phyloP scores from a whole-genome alignment of 2,113 vertebrate genomes.

The Grammomys dolichurus region DNA sequence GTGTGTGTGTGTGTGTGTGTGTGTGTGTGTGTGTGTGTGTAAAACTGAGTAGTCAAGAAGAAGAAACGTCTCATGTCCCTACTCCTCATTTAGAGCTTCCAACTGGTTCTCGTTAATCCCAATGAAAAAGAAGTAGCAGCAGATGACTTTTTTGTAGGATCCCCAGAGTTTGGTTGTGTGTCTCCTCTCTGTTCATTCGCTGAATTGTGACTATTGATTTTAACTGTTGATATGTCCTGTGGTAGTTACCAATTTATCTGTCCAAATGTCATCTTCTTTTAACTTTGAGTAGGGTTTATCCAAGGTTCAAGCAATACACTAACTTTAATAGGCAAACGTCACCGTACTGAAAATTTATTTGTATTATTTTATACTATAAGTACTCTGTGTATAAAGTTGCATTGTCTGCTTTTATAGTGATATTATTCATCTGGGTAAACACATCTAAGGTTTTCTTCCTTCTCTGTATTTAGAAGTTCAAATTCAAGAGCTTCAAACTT shows the following conservation, averaged over 20 bases:
- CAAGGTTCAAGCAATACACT: not conserved
- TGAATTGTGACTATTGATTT: not conserved
- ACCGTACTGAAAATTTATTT: not conserved
- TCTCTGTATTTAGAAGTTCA: constrained; percentile 1
- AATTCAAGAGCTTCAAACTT: not conserved
- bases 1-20: not conserved
- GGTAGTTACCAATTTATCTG: not conserved
- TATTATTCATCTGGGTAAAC: not conserved
- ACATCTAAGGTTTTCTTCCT: not conserved
- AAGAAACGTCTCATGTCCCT: not conserved
- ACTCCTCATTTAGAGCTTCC: not conserved
- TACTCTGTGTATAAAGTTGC: not conserved
- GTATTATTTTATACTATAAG: not conserved
- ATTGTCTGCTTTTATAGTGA: not conserved
- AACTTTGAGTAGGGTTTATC: not conserved
- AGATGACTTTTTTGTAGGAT: not conserved
- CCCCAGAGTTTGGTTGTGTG: not conserved
- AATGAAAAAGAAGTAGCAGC: not conserved
- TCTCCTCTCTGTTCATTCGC: not conserved
- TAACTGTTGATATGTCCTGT: not conserved
- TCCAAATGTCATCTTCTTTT: not conserved
- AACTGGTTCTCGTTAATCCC: not conserved
- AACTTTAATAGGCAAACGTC: not conserved
- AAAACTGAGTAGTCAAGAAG: not conserved
- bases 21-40: too few species aligned